Conservation (phyloP, 2,797 vertebrate species). For the Anguilla marmorata region DNA sequence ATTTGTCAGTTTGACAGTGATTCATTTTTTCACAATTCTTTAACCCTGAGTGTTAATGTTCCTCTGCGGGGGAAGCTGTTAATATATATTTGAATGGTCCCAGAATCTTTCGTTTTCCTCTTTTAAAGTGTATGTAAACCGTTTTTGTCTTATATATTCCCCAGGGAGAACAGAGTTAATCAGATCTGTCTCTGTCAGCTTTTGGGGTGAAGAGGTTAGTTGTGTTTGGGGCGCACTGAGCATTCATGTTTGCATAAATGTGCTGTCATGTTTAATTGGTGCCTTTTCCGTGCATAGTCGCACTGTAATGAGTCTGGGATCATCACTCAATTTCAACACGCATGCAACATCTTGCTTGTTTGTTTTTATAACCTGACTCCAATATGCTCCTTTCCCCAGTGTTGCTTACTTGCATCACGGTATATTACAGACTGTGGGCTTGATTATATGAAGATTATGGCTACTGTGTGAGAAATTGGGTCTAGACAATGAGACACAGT, state of each 20-base stretch:
- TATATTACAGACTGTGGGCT: neutral
- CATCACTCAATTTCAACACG: neutral
- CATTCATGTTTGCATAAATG: constrained; percentile 21
- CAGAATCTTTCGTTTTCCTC: constrained; percentile 5
- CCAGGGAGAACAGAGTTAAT: constrained; percentile 30
- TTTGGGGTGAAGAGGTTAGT: constrained; percentile 33
- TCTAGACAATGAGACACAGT: neutral
- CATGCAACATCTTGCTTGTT: neutral
- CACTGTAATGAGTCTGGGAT: neutral
- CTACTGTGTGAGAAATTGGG: neutral
- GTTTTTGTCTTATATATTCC: constrained; percentile 21
- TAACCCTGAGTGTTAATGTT: constrained; percentile 17
- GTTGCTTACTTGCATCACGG: neutral
- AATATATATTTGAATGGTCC: constrained; percentile 37
- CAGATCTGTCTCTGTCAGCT: constrained; percentile 24
- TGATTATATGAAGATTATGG: neutral
- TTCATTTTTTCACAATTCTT: constrained; percentile 28
- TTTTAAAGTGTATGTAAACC: no score
- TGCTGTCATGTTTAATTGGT: constrained; percentile 27
- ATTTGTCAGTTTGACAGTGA: constrained; percentile 11
- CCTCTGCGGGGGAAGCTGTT: neutral
- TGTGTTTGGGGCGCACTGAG: neutral
- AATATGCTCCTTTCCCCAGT: neutral
- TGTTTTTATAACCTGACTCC: neutral
- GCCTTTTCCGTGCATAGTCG: neutral